Base-by-base conservation (phyloP, 2,888 invertebrate species). In the Orchestes rusci region DNA sequence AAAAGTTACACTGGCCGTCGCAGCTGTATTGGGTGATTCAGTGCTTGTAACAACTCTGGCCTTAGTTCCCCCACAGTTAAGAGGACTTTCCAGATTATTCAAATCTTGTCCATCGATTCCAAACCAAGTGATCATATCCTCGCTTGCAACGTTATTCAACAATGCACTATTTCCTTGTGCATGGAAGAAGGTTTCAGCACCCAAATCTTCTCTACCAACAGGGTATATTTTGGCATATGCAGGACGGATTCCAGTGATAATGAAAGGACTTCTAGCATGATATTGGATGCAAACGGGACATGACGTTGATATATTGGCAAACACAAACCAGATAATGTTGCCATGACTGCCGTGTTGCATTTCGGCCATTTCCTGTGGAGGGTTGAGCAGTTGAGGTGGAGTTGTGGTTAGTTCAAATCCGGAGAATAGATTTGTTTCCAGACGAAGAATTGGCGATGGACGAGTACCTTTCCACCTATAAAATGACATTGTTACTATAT, bases 71-170 rank as follows among this genome's bases (percentile, higher is more conserved):
- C 48, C 37, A 35, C 56, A 57, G 30, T 43, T 51, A 29, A 30
- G 34, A 1, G 53, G 48, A 2, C 43, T 23, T 3, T 51, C 43
- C 20, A 56, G 45, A 27, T 28, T 17, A n/a, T 39, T 42, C 16
- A 29, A 37, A 18, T 20, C 66, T 51, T 71, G 74, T 57, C 71
- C 73, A 45, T 76, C 75, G 65, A 73, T 74, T 29, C 79, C 79
- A 55, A 80, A 80, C 80, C 80, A 80, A 2, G 79, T 80, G 19
- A 79, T 77, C 15, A 79, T 71, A 56, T 80, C 80, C 54, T 80
- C 80, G 41, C 78, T 78, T 10, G 77, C 77, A 19, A 79, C 77
- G 4, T 76, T 77, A 55, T 73, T 70, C 1, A 80, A 66, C 20
- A 80, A 64, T 3, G 13, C 7, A 8, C 74, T 74, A n/a, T 74